These are phyloP conservation scores for Ectropis crepuscularia DNA, from an alignment of 2,888 invertebrate species.

Conservation along the genomic window DNA sequence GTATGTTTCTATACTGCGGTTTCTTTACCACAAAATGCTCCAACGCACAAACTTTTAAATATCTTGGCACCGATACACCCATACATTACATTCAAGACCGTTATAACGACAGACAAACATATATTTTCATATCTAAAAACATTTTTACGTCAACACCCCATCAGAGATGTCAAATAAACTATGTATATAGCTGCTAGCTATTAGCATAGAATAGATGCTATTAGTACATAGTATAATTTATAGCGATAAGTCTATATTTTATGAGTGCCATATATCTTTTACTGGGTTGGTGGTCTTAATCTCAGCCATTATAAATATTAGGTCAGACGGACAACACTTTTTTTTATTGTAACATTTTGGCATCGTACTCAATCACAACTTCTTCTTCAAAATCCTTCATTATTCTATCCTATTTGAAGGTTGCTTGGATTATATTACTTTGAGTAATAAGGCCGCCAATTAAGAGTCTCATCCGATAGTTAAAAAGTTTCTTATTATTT, in stretches of 20 bases:
- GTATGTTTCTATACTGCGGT: background rate
- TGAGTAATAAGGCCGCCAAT: too few species aligned
- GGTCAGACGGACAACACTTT: background rate
- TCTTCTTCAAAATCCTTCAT: too few species aligned
- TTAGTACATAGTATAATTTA: conserved; percentile 24
- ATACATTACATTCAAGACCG: conserved; percentile 24
- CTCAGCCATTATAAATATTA: conserved; percentile 8
- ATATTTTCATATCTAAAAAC: conserved; percentile 40
- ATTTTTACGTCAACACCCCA: conserved; percentile 44
- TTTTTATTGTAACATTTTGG: too few species aligned
- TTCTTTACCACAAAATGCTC: too few species aligned
- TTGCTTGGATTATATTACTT: too few species aligned
- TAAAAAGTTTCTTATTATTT: too few species aligned
- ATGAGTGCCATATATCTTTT: conserved; percentile 21
- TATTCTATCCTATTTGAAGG: too few species aligned
- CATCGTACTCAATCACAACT: too few species aligned
- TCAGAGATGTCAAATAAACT: conserved; percentile 34
- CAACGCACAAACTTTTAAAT: background rate
- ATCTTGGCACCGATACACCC: conserved; percentile 15
- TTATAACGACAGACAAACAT: conserved; percentile 29
- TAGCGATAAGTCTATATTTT: conserved; percentile 21
- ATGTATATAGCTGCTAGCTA: conserved; percentile 8
- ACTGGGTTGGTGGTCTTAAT: conserved; percentile 24
- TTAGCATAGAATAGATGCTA: too few species aligned
- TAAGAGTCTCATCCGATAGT: too few species aligned